Base-by-base conservation (phyloP, 2,113 vertebrate genomes). In the Penelope pileata region DNA sequence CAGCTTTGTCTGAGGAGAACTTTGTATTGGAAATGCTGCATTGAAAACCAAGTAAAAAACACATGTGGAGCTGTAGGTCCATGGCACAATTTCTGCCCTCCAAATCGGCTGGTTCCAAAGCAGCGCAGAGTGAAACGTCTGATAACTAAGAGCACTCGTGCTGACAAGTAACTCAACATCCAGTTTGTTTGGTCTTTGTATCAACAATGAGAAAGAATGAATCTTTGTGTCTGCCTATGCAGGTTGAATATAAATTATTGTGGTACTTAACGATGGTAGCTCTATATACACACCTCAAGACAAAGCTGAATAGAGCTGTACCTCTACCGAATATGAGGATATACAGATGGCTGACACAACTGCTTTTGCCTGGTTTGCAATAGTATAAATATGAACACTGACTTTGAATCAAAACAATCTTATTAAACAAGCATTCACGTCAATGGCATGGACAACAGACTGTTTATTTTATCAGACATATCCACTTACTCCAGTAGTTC, bases 351-450 rank as follows among this genome's bases (percentile, higher is more conserved):
- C 86, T 72, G 56, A 77, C 69, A 81, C 48, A 86, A 74, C 56
- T 86, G 51, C 64, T 88, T 74, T 79, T 88, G 85, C 64, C 83
- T 58, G 73, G 77, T 86, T 91, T 91, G 64, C 53, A 83, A 29
- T 45, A 38, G 34, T 32, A 68, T 72, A 86, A 75, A 82, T 59
- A 75, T 1, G 10, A 93, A 88, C 88, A 75, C 64, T 72, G 90
- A 78, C 56, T 94, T 88, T 48, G 79, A 94, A 91, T 96, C 83
- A 70, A 68, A 94, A 86, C 0, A 0, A 68, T 93, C 69, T 86
- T 95, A 77, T 94, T 97, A 94, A 96, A 75, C 80, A 95, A 91
- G 51, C 27, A 56, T 77, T 81, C 56, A 15, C 67, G 50, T 92
- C 84, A 91, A 86, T 47, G 36, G 16, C 70, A 83, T 14, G 60